A percentile compares a stretch with the other conserved stretches of the same genome.
phyloP scores from a whole-genome alignment of 1,140 invertebrate species.

The Mya arenaria region DNA sequence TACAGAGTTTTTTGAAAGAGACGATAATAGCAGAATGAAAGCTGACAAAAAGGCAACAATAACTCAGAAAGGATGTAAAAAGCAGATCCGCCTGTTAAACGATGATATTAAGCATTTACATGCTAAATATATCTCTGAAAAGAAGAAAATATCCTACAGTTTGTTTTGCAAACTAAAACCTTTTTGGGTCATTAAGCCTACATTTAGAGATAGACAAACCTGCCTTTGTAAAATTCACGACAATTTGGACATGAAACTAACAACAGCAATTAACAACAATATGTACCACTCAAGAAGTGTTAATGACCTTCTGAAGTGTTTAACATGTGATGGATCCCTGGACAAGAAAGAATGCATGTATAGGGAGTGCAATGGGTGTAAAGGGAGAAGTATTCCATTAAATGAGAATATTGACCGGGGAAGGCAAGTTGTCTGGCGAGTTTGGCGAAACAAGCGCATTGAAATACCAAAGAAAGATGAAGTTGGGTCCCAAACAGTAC shows the following conservation, averaged over 20 bases:
- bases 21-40: conserved; percentile 17
- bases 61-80: not conserved
- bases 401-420: no score
- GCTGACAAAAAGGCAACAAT: conserved; percentile 4
- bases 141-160: not conserved
- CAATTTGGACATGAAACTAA: conserved; percentile 70
- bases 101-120: not conserved
- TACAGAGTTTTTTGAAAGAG: not conserved
- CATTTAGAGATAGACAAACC: not conserved
- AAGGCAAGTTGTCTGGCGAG: no score
- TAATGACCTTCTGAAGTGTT: conserved; percentile 88
- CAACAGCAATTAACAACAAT: not conserved
- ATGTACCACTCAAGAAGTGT: conserved; percentile 80
- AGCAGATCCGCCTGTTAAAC: conserved; percentile 8
- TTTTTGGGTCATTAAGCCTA: not conserved
- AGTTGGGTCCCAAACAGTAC: no score
- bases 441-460: no score
- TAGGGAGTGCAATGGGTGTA: not conserved
- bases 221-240: conserved; percentile 69
- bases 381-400: no score
- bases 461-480: no score
- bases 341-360: conserved; percentile 15
- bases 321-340: conserved; percentile 14
- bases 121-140: not conserved
- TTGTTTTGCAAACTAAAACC: not conserved